These are phyloP conservation scores for Platanista minor DNA, from an alignment of 2,113 vertebrate genomes.

Conservation along the genomic window DNA sequence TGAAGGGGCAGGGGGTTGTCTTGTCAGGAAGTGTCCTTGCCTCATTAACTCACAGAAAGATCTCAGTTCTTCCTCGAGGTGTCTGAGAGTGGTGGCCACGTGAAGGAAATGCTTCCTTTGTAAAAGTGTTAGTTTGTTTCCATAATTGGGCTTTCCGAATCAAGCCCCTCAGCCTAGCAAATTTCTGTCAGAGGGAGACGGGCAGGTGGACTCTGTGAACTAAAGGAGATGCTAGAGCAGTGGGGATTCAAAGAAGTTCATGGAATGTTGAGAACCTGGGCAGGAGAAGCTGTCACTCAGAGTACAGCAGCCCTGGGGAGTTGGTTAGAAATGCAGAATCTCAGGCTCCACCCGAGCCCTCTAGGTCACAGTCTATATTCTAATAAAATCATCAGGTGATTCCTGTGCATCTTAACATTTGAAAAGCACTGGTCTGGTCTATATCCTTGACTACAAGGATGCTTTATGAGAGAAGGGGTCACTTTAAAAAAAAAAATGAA, in stretches of 20 bases:
- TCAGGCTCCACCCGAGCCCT: no score
- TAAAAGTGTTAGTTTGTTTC: not conserved
- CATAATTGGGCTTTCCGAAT: not conserved
- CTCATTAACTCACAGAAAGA: not conserved
- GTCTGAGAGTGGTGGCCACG: not conserved
- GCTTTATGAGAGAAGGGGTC: not conserved
- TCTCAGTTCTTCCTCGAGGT: not conserved
- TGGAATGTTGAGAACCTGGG: not conserved
- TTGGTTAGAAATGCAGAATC: not conserved
- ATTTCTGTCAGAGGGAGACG: not conserved
- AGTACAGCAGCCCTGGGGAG: accelerated
- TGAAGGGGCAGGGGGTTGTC: accelerated
- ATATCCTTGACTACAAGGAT: not conserved
- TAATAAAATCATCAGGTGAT: not conserved
- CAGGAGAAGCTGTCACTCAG: not conserved
- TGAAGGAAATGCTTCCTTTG: not conserved
- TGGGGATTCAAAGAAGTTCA: not conserved
- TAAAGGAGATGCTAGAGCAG: not conserved
- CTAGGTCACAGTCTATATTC: not conserved
- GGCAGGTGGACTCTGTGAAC: not conserved
- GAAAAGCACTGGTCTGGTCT: not conserved
- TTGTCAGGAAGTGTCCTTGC: not conserved
- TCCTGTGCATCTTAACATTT: not conserved
- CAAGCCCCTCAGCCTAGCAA: not conserved
- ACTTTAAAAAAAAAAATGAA: not conserved